A percentile compares a stretch with the other conserved stretches of the same genome.
Conservation (phyloP, 2,888 invertebrate genomes). For the Tachina lurida region DNA sequence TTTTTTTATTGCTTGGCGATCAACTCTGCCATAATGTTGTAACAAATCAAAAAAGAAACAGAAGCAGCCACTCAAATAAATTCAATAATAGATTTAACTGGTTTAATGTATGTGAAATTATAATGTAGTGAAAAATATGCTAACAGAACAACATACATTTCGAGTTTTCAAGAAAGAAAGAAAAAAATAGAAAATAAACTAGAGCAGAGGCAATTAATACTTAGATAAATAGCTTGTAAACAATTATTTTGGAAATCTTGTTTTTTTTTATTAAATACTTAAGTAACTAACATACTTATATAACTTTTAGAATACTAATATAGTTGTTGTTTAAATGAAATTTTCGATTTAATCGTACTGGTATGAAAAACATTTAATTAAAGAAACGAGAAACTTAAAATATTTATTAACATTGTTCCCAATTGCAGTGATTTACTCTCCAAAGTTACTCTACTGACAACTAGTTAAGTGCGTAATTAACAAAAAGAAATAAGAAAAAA, state of each 20-base stretch:
- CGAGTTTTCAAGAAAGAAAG: too few species aligned
- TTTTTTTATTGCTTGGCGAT: too few species aligned
- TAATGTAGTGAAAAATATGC: too few species aligned
- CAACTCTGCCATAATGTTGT: too few species aligned
- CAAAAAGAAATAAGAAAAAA: constrained; percentile 54
- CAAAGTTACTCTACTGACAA: constrained; percentile 62
- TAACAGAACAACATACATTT: constrained; percentile 42
- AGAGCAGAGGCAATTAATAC: not conserved
- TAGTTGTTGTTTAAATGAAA: constrained; percentile 68
- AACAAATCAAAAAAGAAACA: too few species aligned
- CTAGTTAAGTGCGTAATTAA: constrained; percentile 55
- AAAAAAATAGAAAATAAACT: too few species aligned
- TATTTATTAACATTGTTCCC: constrained; percentile 80
- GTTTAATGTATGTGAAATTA: too few species aligned
- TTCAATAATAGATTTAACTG: too few species aligned
- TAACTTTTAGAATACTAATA: constrained; percentile 55
- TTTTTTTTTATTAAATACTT: not conserved
- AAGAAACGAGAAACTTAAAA: constrained; percentile 42
- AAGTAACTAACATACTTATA: constrained; percentile 28
- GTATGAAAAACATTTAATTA: constrained; percentile 22
- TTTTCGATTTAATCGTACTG: constrained; percentile 63
- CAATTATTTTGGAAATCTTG: not conserved
- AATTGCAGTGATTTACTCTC: constrained; percentile 80
- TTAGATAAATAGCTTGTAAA: constrained; percentile 23
- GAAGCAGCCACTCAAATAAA: too few species aligned